Evolutionary conservation across 1,140 invertebrate species (phyloP), one percentile per base, ranked within the genome.

Genomic region (Euwallacea similis): DNA sequence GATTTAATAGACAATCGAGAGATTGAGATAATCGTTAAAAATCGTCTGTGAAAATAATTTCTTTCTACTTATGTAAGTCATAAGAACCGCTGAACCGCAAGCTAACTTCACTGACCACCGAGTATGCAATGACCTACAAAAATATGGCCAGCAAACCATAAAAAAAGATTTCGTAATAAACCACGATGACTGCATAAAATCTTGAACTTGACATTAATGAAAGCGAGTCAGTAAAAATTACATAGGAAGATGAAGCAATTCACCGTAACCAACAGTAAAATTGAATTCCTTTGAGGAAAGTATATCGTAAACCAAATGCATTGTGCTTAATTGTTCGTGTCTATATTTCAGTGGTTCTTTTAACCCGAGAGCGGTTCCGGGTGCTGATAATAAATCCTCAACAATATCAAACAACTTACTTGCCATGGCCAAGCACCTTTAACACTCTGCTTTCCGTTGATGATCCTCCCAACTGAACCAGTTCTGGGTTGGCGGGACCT

Each of bases 391-490:
- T 10, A 47, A 47, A 13, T 13, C 6, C 46, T 47, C n/a, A 47
- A 47, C n/a, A 47, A 47, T 47, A 13, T 47, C 46, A 6, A 33
- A 61, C 41, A 15, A 67, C 73, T 79, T 78, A 91, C 90, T 86
- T 91, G 92, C 93, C 93, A 94, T 0, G 93, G 92, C 92, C 92
- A 94, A 6, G 92, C 90, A 8, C 92, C 92, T 76, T 87, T 84
- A 72, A 87, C 87, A 62, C 90, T 92, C 66, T 91, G 90, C 76
- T 90, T 89, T 0, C 92, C 92, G 73, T 89, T 91, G 73, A 93
- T 91, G 68, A 93, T 92, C 50, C 91, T 83, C 2, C 90, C 89
- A 64, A 82, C 83, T 2, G 81, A 79, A 6, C 82, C 78, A 42
- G 80, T 78, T 7, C 84, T 79, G 8, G 85, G 84, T 77, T 86